phyloP scores from a whole-genome alignment of 2,888 invertebrate species.

The Diplazon laetatorius region DNA sequence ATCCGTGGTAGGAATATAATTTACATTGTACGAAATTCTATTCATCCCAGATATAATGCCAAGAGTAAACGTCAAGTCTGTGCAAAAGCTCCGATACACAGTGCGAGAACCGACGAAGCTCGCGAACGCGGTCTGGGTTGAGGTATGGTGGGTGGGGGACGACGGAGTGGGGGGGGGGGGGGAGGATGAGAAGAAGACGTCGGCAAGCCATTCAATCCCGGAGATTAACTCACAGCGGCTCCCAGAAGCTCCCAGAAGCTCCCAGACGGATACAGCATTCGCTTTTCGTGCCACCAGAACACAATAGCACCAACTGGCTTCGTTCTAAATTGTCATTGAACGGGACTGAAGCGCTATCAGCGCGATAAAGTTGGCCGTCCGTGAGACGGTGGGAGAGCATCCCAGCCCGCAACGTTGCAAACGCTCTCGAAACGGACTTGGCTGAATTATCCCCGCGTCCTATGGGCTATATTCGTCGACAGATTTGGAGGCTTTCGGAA shows the following conservation, averaged over 20 bases:
- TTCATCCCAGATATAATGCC: conserved; percentile 12
- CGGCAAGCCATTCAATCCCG: conserved; percentile 40
- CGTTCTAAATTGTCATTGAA: conserved; percentile 57
- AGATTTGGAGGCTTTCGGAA: no score
- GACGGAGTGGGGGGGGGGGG: no score
- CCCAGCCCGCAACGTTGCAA: no score
- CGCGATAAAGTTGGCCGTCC: conserved; percentile 50
- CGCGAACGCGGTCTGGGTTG: conserved; percentile 13
- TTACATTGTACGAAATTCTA: neutral
- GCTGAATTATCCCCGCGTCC: no score
- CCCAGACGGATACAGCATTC: conserved; percentile 17
- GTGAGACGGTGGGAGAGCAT: neutral
- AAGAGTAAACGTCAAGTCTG: conserved; percentile 2
- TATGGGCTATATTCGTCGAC: no score
- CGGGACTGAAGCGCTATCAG: conserved; percentile 49
- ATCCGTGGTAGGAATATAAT: neutral
- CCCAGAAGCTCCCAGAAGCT: conserved; percentile 15
- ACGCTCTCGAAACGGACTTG: neutral
- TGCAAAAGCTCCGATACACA: conserved; percentile 31
- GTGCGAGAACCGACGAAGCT: conserved; percentile 2
- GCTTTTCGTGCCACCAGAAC: conserved; percentile 46
- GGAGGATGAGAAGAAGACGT: conserved; percentile 10
- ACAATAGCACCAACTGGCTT: conserved; percentile 57
- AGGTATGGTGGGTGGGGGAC: no score
- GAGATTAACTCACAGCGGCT: conserved; percentile 37